Percentiles rank a stretch among this genome's conserved stretches.
phyloP scores from a whole-genome alignment of 2,888 invertebrate genomes.

The Teinopalpus imperialis region DNA sequence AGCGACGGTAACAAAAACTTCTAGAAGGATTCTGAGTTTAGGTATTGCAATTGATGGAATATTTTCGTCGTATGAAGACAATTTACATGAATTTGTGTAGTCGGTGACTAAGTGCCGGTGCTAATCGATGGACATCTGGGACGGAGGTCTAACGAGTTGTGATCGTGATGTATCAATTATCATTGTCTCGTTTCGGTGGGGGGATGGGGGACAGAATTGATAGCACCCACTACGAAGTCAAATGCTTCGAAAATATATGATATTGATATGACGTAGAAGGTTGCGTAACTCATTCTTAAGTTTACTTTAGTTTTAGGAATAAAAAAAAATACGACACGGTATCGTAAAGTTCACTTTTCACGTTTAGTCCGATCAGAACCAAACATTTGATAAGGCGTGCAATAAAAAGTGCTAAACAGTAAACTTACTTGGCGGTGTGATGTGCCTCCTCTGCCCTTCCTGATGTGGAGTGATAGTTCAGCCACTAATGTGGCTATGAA shows the following conservation, averaged over 20 bases:
- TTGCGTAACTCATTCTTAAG: no score
- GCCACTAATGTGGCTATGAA: conserved; percentile 77
- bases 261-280: no score
- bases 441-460: conserved; percentile 48
- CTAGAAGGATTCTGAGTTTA: conserved; percentile 4
- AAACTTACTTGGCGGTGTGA: conserved; percentile 60
- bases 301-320: no score
- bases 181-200: conserved; percentile 19
- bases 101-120: conserved; percentile 38
- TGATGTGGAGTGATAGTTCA: conserved; percentile 50
- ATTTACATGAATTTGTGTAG: conserved; percentile 33
- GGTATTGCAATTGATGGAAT: neutral
- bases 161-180: conserved; percentile 19
- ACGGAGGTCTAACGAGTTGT: conserved; percentile 18
- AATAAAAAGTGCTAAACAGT: no score
- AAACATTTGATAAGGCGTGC: no score
- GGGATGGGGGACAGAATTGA: conserved; percentile 40
- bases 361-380: no score
- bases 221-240: conserved; percentile 22
- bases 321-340: no score
- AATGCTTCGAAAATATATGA: no score
- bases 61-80: conserved; percentile 11
- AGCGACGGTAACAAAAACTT: neutral
- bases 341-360: no score
- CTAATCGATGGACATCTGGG: conserved; percentile 34